Percentiles rank a stretch among this genome's conserved stretches.
Conservation (phyloP, 2,113 vertebrate genomes). For the Rhabdomys dilectus region DNA sequence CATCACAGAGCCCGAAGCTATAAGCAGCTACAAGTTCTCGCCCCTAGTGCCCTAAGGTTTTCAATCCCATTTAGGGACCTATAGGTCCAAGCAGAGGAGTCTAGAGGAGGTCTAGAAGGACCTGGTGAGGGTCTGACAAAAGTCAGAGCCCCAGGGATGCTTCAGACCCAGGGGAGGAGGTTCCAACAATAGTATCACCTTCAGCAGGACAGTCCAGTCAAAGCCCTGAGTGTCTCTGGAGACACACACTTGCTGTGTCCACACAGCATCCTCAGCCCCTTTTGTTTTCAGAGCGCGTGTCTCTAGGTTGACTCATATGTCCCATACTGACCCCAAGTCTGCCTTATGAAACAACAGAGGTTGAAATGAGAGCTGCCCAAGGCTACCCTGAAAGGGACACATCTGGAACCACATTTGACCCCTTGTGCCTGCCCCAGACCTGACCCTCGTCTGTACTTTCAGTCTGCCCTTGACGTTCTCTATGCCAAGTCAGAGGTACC, state of each 20-base stretch:
- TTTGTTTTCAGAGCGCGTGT: neutral
- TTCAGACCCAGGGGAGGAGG: neutral
- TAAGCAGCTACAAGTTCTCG: neutral
- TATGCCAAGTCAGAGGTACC: neutral
- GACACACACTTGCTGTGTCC: neutral
- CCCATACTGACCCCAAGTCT: neutral
- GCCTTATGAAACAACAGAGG: neutral
- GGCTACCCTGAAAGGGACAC: neutral
- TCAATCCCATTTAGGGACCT: neutral
- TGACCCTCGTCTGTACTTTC: neutral
- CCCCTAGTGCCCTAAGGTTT: no score
- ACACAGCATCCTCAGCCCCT: neutral
- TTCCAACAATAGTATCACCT: neutral
- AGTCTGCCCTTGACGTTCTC: neutral
- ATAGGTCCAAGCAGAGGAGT: neutral
- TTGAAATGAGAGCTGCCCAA: neutral
- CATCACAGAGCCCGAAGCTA: neutral
- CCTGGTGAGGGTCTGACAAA: neutral
- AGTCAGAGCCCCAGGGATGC: neutral
- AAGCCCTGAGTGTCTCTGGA: neutral
- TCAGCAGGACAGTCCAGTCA: neutral
- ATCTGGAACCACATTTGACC: neutral
- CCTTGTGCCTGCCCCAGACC: neutral
- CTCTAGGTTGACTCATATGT: neutral
- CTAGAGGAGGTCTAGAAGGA: neutral